Evolutionary conservation across 2,888 invertebrate genomes (phyloP).

Genomic region (Heliconius hortense): DNA sequence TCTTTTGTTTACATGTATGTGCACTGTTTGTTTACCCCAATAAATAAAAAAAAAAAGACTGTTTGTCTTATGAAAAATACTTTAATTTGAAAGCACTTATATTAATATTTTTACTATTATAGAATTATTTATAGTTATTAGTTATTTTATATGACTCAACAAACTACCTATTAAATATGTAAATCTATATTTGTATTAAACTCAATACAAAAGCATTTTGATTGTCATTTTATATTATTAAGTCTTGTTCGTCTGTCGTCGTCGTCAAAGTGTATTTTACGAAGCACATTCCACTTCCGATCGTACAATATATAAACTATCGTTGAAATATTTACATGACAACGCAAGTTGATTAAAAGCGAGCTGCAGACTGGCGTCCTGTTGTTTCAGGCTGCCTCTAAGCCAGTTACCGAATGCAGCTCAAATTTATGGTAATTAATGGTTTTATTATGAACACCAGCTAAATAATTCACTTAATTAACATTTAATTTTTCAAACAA

Average conservation of each 20-base stretch:
- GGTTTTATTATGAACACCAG: constrained; percentile 30
- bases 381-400: constrained; percentile 44
- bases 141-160: no score
- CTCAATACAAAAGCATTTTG: neutral
- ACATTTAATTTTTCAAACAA: neutral
- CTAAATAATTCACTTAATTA: constrained; percentile 18
- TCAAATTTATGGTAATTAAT: constrained; percentile 38
- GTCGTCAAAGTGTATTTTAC: neutral
- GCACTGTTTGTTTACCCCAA: no score
- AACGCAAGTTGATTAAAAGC: constrained; percentile 50
- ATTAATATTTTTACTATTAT: no score
- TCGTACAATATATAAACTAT: constrained; percentile 23
- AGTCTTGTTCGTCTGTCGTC: neutral
- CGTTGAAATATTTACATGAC: constrained; percentile 49
- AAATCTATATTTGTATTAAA: neutral
- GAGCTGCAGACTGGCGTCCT: constrained; percentile 42
- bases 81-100: no score
- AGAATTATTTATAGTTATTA: no score
- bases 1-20: no score
- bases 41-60: no score
- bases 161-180: neutral
- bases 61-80: no score
- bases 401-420: constrained; percentile 33
- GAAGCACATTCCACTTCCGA: neutral
- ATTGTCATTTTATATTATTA: neutral